Conservation (phyloP, 2,797 vertebrate species). For the Microhierax caerulescens region DNA sequence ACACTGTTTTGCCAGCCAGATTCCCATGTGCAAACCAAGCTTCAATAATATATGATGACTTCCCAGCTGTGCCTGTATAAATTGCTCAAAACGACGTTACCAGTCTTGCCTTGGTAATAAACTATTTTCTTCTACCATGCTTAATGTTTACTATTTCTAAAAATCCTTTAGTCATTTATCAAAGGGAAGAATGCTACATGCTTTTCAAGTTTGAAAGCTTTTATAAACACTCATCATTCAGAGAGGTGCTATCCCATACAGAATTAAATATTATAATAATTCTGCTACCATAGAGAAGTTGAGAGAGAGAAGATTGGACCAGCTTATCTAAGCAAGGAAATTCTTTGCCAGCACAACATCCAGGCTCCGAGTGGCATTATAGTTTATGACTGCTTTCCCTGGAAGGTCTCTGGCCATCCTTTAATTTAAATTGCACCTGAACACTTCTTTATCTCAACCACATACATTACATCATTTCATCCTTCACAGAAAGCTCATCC, state of each 20-base stretch:
- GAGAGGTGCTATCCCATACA: not conserved
- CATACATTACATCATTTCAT: not conserved
- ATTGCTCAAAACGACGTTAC: not conserved
- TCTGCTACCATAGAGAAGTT: not conserved
- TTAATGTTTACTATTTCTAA: conserved; percentile 7
- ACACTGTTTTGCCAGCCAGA: not conserved
- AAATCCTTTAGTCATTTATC: not conserved
- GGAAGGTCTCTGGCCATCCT: not conserved
- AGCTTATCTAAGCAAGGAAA: not conserved
- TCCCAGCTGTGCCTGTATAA: not conserved
- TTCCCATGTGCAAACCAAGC: not conserved
- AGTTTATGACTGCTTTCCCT: not conserved
- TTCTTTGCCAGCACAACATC: not conserved
- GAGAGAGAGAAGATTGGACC: not conserved
- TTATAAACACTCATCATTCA: conserved; percentile 8
- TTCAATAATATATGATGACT: not conserved
- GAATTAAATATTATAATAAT: conserved; percentile 37
- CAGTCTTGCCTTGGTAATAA: not conserved
- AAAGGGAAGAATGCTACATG: conserved; percentile 9
- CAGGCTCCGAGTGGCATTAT: not conserved
- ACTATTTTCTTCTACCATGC: not conserved
- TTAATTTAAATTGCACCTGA: not conserved
- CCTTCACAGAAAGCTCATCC: not conserved
- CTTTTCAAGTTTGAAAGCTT: conserved; percentile 33
- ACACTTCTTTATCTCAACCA: not conserved